These are phyloP conservation scores for Leptinotarsa rubiginosa DNA, from an alignment of 2,888 invertebrate genomes.

Conservation along the genomic window DNA sequence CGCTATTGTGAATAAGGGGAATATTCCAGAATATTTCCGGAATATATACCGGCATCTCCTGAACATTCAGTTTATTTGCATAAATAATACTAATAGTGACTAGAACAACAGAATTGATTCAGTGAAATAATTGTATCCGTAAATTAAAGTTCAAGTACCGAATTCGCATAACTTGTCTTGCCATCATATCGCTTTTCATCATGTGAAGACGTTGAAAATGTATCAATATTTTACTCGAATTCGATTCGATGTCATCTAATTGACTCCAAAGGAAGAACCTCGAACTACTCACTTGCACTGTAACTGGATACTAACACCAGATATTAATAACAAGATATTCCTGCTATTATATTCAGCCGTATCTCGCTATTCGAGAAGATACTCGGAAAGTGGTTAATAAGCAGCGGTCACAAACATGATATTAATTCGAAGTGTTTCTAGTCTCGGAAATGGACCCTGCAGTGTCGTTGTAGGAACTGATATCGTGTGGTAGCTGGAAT, in stretches of 20 bases:
- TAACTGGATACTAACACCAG: neutral
- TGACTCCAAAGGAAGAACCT: neutral
- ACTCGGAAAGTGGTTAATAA: constrained; percentile 29
- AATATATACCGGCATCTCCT: too few relatives aligned
- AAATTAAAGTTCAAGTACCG: neutral
- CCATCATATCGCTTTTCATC: too few relatives aligned
- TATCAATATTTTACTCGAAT: too few relatives aligned
- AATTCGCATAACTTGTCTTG: too few relatives aligned
- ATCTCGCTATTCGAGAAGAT: constrained; percentile 27
- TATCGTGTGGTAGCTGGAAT: constrained; percentile 9
- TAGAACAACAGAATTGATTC: too few relatives aligned
- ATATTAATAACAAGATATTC: constrained; percentile 31
- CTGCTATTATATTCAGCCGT: constrained; percentile 25
- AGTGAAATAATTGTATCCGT: too few relatives aligned
- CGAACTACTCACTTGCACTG: neutral
- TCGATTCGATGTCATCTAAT: neutral
- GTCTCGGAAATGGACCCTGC: constrained; percentile 20
- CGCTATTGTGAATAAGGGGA: too few relatives aligned
- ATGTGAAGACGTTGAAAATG: too few relatives aligned
- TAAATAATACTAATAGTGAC: too few relatives aligned
- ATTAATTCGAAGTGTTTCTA: constrained; percentile 21
- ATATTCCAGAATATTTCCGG: too few relatives aligned
- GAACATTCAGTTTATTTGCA: too few relatives aligned
- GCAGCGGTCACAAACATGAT: constrained; percentile 23
- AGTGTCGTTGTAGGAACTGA: constrained; percentile 8